phyloP scores from a whole-genome alignment of 2,888 invertebrate genomes.

The Macaria notata region DNA sequence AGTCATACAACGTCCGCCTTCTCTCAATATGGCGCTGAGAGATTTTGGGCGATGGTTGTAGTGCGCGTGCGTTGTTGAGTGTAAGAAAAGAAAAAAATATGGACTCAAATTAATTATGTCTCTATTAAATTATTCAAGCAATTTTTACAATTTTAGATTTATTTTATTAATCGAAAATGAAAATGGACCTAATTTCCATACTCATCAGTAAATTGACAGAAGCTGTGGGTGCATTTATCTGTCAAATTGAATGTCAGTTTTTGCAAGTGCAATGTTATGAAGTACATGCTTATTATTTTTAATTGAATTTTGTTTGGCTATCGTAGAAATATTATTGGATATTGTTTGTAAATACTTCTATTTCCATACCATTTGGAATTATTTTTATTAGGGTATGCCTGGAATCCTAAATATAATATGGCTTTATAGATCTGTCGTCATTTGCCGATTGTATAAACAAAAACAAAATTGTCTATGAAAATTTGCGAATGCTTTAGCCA shows the following conservation, averaged over 20 bases:
- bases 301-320: too few species aligned
- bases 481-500: not conserved
- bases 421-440: too few species aligned
- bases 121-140: conserved; percentile 40
- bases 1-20: conserved; percentile 87
- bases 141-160: conserved; percentile 37
- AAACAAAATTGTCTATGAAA: conserved; percentile 11
- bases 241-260: conserved; percentile 35
- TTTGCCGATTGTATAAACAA: conserved; percentile 3
- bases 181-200: conserved; percentile 67
- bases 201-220: conserved; percentile 67
- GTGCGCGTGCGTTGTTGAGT: conserved; percentile 81
- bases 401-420: too few species aligned
- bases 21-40: conserved; percentile 89
- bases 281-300: too few species aligned
- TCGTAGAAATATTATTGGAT: too few species aligned
- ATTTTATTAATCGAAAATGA: conserved; percentile 48
- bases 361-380: too few species aligned
- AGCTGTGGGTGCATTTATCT: conserved; percentile 28
- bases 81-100: conserved; percentile 68
- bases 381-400: too few species aligned
- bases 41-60: conserved; percentile 82
- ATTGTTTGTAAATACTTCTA: too few species aligned
- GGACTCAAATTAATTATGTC: conserved; percentile 49
- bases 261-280: too few species aligned